Base-by-base conservation (phyloP, 2,797 vertebrate genomes). In the Zenarchopterus dispar region DNA sequence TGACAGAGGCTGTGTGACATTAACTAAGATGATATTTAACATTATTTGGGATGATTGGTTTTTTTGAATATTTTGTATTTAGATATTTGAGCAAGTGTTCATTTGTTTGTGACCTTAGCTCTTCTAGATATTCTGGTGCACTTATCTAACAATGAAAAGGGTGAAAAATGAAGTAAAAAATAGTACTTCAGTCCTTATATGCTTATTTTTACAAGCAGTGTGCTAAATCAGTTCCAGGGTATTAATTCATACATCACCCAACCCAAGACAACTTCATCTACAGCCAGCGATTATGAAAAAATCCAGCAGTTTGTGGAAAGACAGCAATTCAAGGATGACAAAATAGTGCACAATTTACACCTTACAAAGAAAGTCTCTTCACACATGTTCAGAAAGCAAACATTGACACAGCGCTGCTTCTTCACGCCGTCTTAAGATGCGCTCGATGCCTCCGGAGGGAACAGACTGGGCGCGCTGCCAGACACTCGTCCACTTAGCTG, bases 401-500 rank as follows among this genome's bases (percentile, higher is more conserved):
- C 86, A 90, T 88, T 90, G 75, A 85, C 86, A 88, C 65, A 89
- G 58, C 4, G 39, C 48, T n/a, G 67, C 85, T 84, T 75, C 86
- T 89, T 82, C 81, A 70, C 77, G 49, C 60, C 9, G 50, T 91
- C 90, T 91, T 89, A 88, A 92, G 90, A 92, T 28, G 59, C 7
- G 45, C 56, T 56, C 44, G n/a, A 24, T 64, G 57, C 67, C 70
- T 78, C 77, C 70, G 3, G 75, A 69, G 86, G 80, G 69, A 85
- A n/a, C 47, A 56, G 53, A 52, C 87, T 41, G 85, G 89, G 88
- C 82, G 26, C 16, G 0, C 56, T 73, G 89, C 88, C 91, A 90
- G 78, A 70, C 71, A n/a, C 66, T 46, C 22, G 68, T 68, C 83
- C 78, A 88, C 80, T 89, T 86, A 87, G 74, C 51, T 0, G 53